Conservation (phyloP, 2,888 invertebrate genomes). For the Dione juno region DNA sequence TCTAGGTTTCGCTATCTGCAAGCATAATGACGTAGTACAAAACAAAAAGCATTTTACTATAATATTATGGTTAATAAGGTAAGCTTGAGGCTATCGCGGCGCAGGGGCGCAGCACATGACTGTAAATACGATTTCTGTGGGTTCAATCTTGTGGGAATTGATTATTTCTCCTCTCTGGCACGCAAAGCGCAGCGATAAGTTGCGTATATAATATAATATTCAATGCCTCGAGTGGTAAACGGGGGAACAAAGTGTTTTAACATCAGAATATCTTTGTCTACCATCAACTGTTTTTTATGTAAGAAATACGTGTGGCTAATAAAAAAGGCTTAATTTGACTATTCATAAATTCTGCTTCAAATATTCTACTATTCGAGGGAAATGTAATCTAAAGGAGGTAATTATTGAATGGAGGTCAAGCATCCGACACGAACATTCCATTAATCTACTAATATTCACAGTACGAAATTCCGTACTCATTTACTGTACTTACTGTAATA, state of each 20-base stretch:
- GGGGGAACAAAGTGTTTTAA: too few relatives aligned
- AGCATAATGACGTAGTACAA: background rate
- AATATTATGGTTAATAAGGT: background rate
- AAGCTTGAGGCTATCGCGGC: too few relatives aligned
- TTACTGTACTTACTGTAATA: too few relatives aligned
- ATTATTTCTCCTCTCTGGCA: too few relatives aligned
- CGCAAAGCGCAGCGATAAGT: too few relatives aligned
- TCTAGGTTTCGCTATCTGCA: background rate
- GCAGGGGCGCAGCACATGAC: too few relatives aligned
- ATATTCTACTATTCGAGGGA: background rate
- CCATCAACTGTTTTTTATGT: too few relatives aligned
- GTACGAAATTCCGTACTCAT: slow-evolving; percentile 39
- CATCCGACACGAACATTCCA: slow-evolving; percentile 41
- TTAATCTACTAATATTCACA: slow-evolving; percentile 39
- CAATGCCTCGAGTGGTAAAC: too few relatives aligned
- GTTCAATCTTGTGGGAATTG: too few relatives aligned
- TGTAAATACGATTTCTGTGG: too few relatives aligned
- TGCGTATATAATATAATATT: too few relatives aligned
- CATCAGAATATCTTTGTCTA: too few relatives aligned
- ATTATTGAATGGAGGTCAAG: slow-evolving; percentile 39
- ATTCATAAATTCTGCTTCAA: background rate
- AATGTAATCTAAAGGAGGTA: slow-evolving; percentile 6
- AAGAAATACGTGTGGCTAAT: background rate
- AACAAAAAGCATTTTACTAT: background rate
- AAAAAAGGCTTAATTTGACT: background rate